These are phyloP conservation scores for Bungarus multicinctus DNA, from an alignment of 2,113 vertebrate species.

Conservation along the genomic window DNA sequence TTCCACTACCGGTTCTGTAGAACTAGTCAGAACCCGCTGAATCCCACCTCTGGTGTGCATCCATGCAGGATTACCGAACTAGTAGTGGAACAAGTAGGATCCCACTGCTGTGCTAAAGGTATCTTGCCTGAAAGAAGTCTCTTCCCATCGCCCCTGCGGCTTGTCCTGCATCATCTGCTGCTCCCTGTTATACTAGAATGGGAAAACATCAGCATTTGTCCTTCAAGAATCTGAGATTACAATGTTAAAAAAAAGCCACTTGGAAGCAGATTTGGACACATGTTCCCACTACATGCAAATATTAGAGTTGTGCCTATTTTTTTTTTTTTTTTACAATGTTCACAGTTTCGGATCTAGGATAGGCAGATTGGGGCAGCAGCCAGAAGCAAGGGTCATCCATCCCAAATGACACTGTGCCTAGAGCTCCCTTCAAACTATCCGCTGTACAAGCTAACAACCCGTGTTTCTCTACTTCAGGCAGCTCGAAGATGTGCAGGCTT, in stretches of 20 bases:
- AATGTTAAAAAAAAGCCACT: neutral
- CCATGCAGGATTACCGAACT: too few species aligned
- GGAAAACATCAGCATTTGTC: neutral
- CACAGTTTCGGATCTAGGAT: neutral
- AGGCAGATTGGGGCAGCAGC: neutral
- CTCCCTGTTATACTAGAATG: neutral
- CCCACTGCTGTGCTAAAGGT: too few species aligned
- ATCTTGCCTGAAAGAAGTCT: neutral
- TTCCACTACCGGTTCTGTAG: too few species aligned
- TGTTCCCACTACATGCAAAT: neutral
- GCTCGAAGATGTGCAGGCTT: too few species aligned
- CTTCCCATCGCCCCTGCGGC: neutral
- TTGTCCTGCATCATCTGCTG: neutral
- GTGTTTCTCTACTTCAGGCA: too few species aligned
- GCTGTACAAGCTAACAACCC: neutral
- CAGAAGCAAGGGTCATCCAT: neutral
- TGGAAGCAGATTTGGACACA: neutral
- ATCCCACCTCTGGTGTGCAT: too few species aligned
- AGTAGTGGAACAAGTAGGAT: too few species aligned
- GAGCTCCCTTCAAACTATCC: neutral
- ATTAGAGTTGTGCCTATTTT: neutral
- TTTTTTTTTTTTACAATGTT: neutral
- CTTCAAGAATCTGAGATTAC: neutral
- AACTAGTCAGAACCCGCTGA: too few species aligned
- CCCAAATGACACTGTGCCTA: neutral